Base-by-base conservation (phyloP, 2,113 vertebrate species). In the Diphyllodes magnificus region DNA sequence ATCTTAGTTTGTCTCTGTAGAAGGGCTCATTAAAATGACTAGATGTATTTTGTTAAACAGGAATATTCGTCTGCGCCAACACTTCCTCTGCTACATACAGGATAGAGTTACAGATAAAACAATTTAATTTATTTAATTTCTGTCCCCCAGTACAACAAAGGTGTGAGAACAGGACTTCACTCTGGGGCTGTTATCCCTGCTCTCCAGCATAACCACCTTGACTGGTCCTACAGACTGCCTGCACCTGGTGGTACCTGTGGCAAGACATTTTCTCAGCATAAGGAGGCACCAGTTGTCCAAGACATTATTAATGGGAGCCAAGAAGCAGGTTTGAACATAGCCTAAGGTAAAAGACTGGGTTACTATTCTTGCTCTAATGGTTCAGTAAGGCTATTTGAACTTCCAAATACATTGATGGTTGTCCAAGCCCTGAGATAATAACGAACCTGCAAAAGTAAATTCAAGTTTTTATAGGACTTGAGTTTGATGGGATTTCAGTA, bases 21-120 rank as follows among this genome's bases (percentile, higher is more conserved):
- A 96, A 89, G 42, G 28, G 40, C 92, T 97, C 91, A 96, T 97
- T 97, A 97, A 95, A 97, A 82, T 96, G 56, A 95, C 53, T 3
- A 3, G 69, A 94, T 97, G 96, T 97, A 93, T 96, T 90, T 94
- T 94, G 86, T 88, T 95, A 72, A 95, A 93, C 56, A 88, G 15
- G 40, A 92, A 76, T 47, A 92, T 93, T 94, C 6, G 3, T 96
- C 37, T 31, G 28, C 75, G 53, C 37, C 80, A 96, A 90, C 49
- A 33, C 25, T 93, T 77, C 80, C 83, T 92, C 83, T 91, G 51
- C 63, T 80, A 80, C 42, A 64, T 73, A 68, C 51, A 86, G 11
- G 5, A 69, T 14, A 44, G 19, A 72, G 12, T 25, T 77, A 65
- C 15, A 53, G 37, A 72, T 39, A 56, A 76, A 93, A 39, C 1